Conservation (phyloP, 2,888 invertebrate genomes). For the Drosophila pseudotalamancana region DNA sequence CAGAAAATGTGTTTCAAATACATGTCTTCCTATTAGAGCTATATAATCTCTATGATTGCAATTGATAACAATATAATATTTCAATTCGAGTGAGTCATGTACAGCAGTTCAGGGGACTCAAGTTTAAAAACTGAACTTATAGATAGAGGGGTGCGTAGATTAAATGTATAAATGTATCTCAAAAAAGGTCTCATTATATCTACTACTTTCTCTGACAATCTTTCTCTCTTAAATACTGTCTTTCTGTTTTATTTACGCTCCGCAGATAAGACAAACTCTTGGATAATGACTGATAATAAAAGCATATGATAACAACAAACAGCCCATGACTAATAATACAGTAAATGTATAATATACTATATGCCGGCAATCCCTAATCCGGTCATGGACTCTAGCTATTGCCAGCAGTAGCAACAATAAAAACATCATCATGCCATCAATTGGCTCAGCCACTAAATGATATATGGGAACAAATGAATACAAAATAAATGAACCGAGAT, state of each 20-base stretch:
- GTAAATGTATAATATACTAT: background rate
- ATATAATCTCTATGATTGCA: no score
- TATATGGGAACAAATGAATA: conserved; percentile 11
- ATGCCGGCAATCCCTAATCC: conserved; percentile 42
- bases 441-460: conserved; percentile 30
- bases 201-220: background rate
- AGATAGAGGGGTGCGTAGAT: no score
- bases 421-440: conserved; percentile 23
- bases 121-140: no score
- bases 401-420: background rate
- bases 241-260: background rate
- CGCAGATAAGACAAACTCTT: conserved; percentile 6
- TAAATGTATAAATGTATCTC: no score
- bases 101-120: no score
- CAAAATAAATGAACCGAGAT: conserved; percentile 29
- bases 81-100: no score
- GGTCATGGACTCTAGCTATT: conserved; percentile 54
- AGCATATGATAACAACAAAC: conserved; percentile 26
- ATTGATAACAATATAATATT: no score
- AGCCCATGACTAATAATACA: no score
- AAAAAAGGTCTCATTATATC: background rate
- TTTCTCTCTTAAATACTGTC: background rate
- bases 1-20: no score
- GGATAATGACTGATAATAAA: conserved; percentile 13
- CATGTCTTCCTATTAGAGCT: no score